A percentile compares a stretch with the other conserved stretches of the same genome.
Conservation (phyloP, 1,140 invertebrate species). For the Gryllus bimaculatus region DNA sequence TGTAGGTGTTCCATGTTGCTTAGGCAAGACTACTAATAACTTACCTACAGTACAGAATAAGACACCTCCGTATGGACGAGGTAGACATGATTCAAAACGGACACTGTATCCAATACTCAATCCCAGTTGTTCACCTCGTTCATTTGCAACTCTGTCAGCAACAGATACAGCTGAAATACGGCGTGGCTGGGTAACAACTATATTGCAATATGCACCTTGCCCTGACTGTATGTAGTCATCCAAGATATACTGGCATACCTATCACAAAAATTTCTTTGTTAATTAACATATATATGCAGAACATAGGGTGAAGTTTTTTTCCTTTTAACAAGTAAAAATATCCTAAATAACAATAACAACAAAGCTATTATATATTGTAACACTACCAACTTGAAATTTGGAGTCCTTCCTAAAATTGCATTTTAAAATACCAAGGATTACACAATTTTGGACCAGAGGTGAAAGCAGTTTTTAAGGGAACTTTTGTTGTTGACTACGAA, state of each 20-base stretch:
- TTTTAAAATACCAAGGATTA: no score
- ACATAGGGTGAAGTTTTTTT: no score
- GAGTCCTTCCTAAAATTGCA: no score
- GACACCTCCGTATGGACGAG: constrained; percentile 84
- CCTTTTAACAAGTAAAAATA: no score
- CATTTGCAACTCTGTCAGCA: constrained; percentile 77
- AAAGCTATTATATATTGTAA: no score
- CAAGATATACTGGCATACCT: constrained; percentile 92
- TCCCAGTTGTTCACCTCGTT: constrained; percentile 78
- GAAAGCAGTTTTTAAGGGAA: no score
- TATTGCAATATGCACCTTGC: constrained; percentile 71
- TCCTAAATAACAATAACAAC: no score
- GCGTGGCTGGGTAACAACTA: constrained; percentile 88
- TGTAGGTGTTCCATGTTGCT: no score
- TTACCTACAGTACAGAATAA: constrained; percentile 61
- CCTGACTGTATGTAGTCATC: constrained; percentile 87
- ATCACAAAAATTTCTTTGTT: constrained; percentile 22
- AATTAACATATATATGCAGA: no score
- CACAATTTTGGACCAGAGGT: no score
- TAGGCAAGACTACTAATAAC: neutral
- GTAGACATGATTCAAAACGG: constrained; percentile 79
- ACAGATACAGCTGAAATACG: constrained; percentile 92
- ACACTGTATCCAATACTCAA: constrained; percentile 83
- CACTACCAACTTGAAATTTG: no score
- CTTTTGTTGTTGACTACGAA: no score